These are phyloP conservation scores for Leptodactylus fallax DNA, from an alignment of 2,797 vertebrate genomes.

Conservation along the genomic window DNA sequence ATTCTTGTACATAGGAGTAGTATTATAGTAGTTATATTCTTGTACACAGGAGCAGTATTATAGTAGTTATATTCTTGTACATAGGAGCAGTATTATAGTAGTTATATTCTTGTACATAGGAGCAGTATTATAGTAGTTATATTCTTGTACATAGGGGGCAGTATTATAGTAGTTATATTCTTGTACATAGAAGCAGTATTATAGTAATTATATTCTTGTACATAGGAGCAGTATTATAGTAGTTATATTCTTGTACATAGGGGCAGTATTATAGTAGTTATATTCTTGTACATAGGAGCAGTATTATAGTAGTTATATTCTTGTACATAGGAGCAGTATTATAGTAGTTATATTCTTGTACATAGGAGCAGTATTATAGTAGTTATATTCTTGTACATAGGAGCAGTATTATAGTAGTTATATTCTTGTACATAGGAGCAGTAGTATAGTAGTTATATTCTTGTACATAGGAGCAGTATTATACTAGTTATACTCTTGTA, in stretches of 20 bases:
- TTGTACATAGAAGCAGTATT: conserved; percentile 16
- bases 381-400: conserved; percentile 13
- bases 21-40: no score
- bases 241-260: conserved; percentile 13
- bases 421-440: conserved; percentile 6
- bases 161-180: conserved; percentile 28
- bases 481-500: neutral
- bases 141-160: conserved; percentile 1
- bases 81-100: neutral
- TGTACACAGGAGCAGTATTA: no score
- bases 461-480: neutral
- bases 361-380: conserved; percentile 6
- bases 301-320: conserved; percentile 28
- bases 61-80: no score
- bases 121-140: conserved; percentile 3
- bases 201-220: conserved; percentile 19
- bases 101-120: neutral
- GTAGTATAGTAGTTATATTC: conserved; percentile 20
- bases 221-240: conserved; percentile 6
- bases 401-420: conserved; percentile 15
- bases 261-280: conserved; percentile 4
- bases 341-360: conserved; percentile 21
- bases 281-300: conserved; percentile 3
- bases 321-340: conserved; percentile 18
- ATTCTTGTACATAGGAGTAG: no score